Conservation (phyloP, 2,113 vertebrate genomes). For the Ammodytes marinus region DNA sequence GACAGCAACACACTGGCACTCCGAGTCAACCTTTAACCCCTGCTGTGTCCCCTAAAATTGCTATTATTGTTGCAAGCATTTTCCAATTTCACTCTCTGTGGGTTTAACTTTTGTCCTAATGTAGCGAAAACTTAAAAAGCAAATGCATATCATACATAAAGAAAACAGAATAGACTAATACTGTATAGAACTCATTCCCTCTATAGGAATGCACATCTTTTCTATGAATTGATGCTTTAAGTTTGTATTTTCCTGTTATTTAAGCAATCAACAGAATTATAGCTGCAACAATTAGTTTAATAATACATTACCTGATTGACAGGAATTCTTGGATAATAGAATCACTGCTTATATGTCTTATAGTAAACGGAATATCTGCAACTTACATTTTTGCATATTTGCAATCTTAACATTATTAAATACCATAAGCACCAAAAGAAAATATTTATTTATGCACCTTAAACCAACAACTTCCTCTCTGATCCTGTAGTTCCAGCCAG, state of each 20-base stretch:
- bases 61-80: conserved; percentile 39
- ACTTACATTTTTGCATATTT: not conserved
- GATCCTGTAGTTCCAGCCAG: not conserved
- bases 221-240: not conserved
- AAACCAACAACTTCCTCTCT: conserved; percentile 9
- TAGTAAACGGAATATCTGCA: not conserved
- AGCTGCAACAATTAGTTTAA: not conserved
- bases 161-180: not conserved
- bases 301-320: not conserved
- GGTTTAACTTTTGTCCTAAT: conserved; percentile 29
- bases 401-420: not conserved
- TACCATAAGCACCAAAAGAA: not conserved
- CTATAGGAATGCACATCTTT: not conserved
- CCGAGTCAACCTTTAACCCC: conserved; percentile 75
- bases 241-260: not conserved
- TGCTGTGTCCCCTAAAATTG: conserved; percentile 58
- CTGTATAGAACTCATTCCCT: not conserved
- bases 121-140: conserved; percentile 10
- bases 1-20: conserved; percentile 72
- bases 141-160: conserved; percentile 20
- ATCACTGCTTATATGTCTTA: not conserved
- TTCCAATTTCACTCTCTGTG: conserved; percentile 25
- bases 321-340: not conserved
- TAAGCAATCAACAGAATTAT: not conserved
- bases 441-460: not conserved